Base-by-base conservation (phyloP, 2,888 invertebrate genomes). In the Caenorhabditis japonica region DNA sequence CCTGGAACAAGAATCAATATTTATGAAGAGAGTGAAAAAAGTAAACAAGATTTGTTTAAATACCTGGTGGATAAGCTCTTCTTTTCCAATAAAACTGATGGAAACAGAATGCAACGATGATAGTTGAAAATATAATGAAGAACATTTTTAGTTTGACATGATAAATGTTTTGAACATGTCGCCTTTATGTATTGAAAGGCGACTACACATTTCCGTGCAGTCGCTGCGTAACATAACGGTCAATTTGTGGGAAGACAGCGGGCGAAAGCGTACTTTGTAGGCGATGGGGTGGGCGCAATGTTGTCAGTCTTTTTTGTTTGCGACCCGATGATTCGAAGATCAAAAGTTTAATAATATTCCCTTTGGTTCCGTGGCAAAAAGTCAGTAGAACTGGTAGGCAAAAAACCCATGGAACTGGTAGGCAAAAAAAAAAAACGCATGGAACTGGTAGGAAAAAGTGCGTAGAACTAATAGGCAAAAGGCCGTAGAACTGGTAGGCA, bases 61-160 rank as follows among this genome's bases (percentile, higher is more conserved):
- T 1, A 73, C 76, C 76, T 49, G 73, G 62, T n/a, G 77, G 77
- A 19, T 58, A 43, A 15, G 55, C 47, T 44, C 77, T 33, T 39
- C 77, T n/a, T 21, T 71, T 77, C 77, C 77, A 77, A 27, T 75
- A 74, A 8, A 70, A 44, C 21, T 77, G 66, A 53, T 77, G 38
- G 44, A 77, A 68, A 5, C 62, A 25, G n/a, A 46, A 64, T 2
- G 52, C 1, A 7, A 51, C 25, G n/a, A 17, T 13, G 1, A 41
- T 10, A 1, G 55, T 43, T 17, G 51, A 49, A 19, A 60, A 4
- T 10, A 73, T 12, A 1, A 61, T 3, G 23, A 53, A 15, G 38
- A 64, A 17, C 66, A 66, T 66, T 38, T 46, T 49, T 12, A 39
- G 2, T 5, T n/a, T 33, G 51, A 30, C 5, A 38, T 36, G 23